Percentiles rank a stretch among this genome's conserved stretches.
phyloP scores from a whole-genome alignment of 2,888 invertebrate genomes.

The Shargacucullia verbasci region DNA sequence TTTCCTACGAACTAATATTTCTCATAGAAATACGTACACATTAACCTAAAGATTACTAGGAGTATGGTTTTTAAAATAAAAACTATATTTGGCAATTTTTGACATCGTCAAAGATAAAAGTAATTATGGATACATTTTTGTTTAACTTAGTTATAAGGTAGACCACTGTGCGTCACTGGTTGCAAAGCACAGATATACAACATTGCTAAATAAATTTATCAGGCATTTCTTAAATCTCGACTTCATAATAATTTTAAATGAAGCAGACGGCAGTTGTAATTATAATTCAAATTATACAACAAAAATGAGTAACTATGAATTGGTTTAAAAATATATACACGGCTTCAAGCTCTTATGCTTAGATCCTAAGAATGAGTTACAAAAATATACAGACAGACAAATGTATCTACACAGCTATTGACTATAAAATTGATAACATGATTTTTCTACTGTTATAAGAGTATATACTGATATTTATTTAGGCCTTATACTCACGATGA shows the following conservation, averaged over 20 bases:
- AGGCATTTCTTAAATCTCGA: constrained; percentile 2
- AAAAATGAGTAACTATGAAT: no score
- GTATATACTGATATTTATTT: constrained; percentile 4
- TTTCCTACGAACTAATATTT: not conserved
- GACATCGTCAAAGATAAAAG: not conserved
- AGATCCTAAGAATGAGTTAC: not conserved
- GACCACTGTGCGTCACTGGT: not conserved
- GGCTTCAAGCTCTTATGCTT: not conserved
- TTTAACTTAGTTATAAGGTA: not conserved
- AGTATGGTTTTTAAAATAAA: not conserved
- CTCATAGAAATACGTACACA: not conserved
- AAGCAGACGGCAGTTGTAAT: no score
- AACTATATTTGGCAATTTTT: constrained; percentile 7
- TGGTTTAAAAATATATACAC: no score
- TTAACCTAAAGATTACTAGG: not conserved
- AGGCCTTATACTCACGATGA: constrained; percentile 14
- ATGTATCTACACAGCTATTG: constrained; percentile 6
- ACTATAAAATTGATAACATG: not conserved
- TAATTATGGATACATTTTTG: not conserved
- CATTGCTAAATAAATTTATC: not conserved
- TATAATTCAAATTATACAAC: no score
- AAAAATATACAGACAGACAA: constrained; percentile 30
- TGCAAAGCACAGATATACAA: not conserved
- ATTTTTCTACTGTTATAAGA: constrained; percentile 3
- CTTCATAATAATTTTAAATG: no score